These are phyloP conservation scores for Rhamnusium bicolor DNA, from an alignment of 2,888 invertebrate genomes.

Conservation along the genomic window DNA sequence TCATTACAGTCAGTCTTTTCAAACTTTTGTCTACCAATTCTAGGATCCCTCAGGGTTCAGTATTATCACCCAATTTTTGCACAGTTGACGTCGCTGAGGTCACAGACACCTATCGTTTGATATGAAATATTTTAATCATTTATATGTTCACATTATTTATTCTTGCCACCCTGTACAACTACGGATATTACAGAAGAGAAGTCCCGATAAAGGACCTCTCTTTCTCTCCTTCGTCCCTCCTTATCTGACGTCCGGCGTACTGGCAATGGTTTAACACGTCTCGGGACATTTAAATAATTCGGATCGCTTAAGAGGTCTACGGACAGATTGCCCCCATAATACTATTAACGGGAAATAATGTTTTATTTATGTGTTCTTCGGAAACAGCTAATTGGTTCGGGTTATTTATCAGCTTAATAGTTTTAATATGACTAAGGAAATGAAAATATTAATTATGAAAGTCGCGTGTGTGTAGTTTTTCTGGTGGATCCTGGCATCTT, in stretches of 20 bases:
- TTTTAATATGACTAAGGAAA: not conserved
- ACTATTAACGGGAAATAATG: constrained; percentile 16
- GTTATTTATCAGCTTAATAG: not conserved
- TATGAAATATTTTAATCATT: not conserved
- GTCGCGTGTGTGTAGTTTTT: not conserved
- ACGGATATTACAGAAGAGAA: not conserved
- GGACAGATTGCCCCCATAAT: constrained; percentile 25
- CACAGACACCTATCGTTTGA: no score
- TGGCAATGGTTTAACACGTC: constrained; percentile 1
- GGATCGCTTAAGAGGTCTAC: not conserved
- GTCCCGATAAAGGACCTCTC: not conserved
- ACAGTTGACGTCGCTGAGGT: no score
- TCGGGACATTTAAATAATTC: constrained; percentile 21
- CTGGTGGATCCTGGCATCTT: not conserved
- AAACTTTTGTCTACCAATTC: no score
- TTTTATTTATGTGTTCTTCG: constrained; percentile 18
- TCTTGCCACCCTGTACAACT: constrained; percentile 1
- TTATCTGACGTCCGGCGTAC: not conserved
- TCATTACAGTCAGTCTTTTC: no score
- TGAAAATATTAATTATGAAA: not conserved
- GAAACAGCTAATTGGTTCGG: constrained; percentile 10
- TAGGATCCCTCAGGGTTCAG: no score
- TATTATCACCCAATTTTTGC: no score
- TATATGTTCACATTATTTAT: not conserved
- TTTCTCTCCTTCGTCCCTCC: not conserved